Percentiles rank a stretch among this genome's conserved stretches.
Conservation (phyloP, 2,113 vertebrate species). For the Calidris pugnax region DNA sequence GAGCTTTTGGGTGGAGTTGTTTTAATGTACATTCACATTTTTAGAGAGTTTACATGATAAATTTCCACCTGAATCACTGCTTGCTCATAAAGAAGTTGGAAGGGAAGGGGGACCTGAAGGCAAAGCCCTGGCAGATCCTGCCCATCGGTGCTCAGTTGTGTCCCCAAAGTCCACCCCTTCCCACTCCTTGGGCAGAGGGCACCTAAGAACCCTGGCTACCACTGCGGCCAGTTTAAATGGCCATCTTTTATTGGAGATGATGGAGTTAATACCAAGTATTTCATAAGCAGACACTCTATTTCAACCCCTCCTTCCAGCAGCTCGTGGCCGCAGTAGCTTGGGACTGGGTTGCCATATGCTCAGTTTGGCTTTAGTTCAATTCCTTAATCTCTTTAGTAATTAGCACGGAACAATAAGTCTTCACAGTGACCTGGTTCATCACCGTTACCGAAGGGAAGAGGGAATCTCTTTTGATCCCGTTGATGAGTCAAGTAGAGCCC, state of each 20-base stretch:
- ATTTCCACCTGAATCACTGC: background rate
- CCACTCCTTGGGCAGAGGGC: background rate
- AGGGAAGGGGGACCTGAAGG: background rate
- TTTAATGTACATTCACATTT: background rate
- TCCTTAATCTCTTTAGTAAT: background rate
- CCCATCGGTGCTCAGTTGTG: rapidly evolving
- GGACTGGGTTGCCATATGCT: background rate
- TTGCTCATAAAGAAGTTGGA: background rate
- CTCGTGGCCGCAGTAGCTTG: background rate
- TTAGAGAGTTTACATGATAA: rapidly evolving
- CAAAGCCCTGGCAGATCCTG: background rate
- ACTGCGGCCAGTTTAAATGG: background rate
- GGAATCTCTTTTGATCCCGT: background rate
- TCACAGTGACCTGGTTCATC: background rate
- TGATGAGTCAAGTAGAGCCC: background rate
- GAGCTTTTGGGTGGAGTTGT: background rate
- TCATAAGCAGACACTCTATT: background rate
- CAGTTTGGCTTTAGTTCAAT: background rate
- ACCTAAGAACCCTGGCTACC: too few species aligned
- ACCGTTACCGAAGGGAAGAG: background rate
- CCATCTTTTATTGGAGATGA: background rate
- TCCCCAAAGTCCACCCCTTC: background rate
- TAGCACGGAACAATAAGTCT: background rate
- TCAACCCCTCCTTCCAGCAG: background rate
- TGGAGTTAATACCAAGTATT: background rate